Percentiles rank a stretch among this genome's conserved stretches.
phyloP scores from a whole-genome alignment of 1,140 invertebrate species.

The Drosophila rhopaloa region DNA sequence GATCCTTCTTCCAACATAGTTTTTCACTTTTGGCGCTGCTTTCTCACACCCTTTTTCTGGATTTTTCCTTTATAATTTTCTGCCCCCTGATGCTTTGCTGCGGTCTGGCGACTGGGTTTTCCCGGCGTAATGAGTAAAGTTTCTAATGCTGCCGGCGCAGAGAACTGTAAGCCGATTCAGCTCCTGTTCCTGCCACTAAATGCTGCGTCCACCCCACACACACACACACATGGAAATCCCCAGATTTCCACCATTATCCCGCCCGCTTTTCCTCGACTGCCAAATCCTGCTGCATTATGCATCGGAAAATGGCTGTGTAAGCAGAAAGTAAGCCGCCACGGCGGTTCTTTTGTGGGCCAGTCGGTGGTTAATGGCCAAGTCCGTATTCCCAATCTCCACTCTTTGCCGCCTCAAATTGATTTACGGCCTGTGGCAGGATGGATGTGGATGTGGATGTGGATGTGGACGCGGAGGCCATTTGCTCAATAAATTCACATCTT shows the following conservation, averaged over 20 bases:
- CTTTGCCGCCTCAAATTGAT: conserved; percentile 66
- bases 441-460: too few species aligned
- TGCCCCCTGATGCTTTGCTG: conserved; percentile 52
- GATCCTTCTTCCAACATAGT: conserved; percentile 69
- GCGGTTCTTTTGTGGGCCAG: conserved; percentile 62
- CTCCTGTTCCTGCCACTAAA: conserved; percentile 47
- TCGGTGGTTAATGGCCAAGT: conserved; percentile 47
- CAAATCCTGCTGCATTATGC: conserved; percentile 62
- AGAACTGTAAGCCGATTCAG: conserved; percentile 63
- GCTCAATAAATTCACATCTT: conserved; percentile 53
- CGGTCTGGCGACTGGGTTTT: conserved; percentile 68
- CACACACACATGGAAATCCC: conserved; percentile 31
- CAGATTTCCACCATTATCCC: conserved; percentile 4
- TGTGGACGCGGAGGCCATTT: conserved; percentile 35
- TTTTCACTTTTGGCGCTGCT: conserved; percentile 75
- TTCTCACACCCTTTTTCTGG: conserved; percentile 27
- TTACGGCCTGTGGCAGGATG: conserved; percentile 46
- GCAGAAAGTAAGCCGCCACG: conserved; percentile 56
- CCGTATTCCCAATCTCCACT: conserved; percentile 1
- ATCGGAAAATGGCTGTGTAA: conserved; percentile 75
- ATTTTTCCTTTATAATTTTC: conserved; percentile 33
- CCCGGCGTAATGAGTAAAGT: conserved; percentile 80
- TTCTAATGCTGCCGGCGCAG: conserved; percentile 77
- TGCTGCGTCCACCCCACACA: conserved; percentile 47
- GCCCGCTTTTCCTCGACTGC: conserved; percentile 10